A percentile compares a stretch with the other conserved stretches of the same genome.
phyloP scores from a whole-genome alignment of 2,888 invertebrate genomes.

The Ophraella communa region DNA sequence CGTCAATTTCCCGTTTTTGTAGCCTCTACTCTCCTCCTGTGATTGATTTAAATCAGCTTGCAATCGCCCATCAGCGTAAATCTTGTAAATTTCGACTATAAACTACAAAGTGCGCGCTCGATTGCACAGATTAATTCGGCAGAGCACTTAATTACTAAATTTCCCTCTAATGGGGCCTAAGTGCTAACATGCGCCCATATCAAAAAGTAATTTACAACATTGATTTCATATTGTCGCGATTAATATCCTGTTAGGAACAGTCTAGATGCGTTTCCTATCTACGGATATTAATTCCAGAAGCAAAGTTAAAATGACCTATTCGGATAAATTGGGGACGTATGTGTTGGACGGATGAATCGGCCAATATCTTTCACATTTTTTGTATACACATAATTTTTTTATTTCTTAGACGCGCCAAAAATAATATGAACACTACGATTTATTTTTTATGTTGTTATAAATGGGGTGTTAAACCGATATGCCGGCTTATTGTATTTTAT shows the following conservation, averaged over 20 bases:
- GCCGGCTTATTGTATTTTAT: too few species aligned
- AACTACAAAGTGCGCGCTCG: slow-evolving; percentile 40
- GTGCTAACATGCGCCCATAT: slow-evolving; percentile 50
- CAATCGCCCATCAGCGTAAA: slow-evolving; percentile 20
- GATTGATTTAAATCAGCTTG: slow-evolving; percentile 27
- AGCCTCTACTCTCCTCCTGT: slow-evolving; percentile 1
- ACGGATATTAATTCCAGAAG: background rate
- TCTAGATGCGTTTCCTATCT: background rate
- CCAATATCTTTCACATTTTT: too few species aligned
- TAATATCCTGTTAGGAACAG: slow-evolving; percentile 14
- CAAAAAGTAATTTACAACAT: slow-evolving; percentile 54
- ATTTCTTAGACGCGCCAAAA: too few species aligned
- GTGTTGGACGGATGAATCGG: too few species aligned
- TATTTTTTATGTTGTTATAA: too few species aligned
- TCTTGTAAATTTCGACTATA: slow-evolving; percentile 21
- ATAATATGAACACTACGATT: too few species aligned
- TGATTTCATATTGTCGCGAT: slow-evolving; percentile 25
- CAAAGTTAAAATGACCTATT: background rate
- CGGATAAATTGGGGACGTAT: background rate
- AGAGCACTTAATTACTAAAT: slow-evolving; percentile 52
- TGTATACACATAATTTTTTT: too few species aligned
- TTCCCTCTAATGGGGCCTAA: slow-evolving; percentile 47
- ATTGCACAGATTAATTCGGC: slow-evolving; percentile 50
- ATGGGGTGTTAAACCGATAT: too few species aligned
- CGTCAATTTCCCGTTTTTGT: slow-evolving; percentile 26